Base-by-base conservation (phyloP, 2,797 vertebrate genomes). In the Poecilia velifera region DNA sequence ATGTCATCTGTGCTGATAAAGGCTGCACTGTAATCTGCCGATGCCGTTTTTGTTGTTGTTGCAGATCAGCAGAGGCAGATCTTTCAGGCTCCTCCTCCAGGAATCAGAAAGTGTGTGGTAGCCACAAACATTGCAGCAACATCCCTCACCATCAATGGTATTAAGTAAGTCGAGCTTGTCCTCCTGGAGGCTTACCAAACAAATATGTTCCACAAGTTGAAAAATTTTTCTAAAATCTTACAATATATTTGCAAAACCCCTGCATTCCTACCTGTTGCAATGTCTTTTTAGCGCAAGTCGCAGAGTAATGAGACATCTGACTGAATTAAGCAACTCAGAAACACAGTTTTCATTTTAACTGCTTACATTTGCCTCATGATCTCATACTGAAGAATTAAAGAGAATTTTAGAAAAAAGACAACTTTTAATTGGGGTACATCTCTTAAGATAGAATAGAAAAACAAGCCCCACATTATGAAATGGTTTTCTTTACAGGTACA, bases 91-190 rank as follows among this genome's bases (percentile, higher is more conserved):
- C 95, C 98, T 12, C 98, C 98, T 55, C 82, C 91, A 46, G 96
- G 97, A 83, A 96, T 99, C 87, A 96, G 98, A 55, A 99, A 99
- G 84, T 99, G 98, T 89, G 97, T 99, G 3, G 96, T 99, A 49
- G 97, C 98, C 47, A 99, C 98, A 2, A 99, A 99, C 88, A 99
- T 99, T 51, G 98, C 98, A 85, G 98, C 98, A 62, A 99, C 98
- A 0, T 99, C 98, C 83, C 95, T 99, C 84, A 99, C 98, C n/a
- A 97, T 99, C 83, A 95, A 97, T 80, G 97, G 98, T 84, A 97
- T 99, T 91, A 97, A 97, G 98, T 98, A 93, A 93, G 93, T 84
- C 12, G 57, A 9, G 16, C 59, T 6, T 66, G 6, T 28, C 0
- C 9, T 72, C 41, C 25, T 47, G n/a, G 16, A 80, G 45, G 10